phyloP scores from a whole-genome alignment of 2,113 vertebrate genomes.

The Myrmecobius fasciatus region DNA sequence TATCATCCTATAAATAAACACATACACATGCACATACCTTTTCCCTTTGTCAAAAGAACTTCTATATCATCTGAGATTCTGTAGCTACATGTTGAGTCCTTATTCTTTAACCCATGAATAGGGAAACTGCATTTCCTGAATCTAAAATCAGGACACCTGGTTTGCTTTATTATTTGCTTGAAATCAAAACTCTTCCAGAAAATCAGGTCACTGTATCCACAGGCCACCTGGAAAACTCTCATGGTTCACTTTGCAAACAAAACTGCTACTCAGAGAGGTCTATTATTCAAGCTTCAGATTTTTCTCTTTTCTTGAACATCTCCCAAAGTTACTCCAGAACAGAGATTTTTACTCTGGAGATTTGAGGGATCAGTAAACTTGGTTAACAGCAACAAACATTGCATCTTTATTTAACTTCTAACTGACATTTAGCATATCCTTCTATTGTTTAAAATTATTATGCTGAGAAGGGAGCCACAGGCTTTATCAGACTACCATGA shows the following conservation, averaged over 20 bases:
- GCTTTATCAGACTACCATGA: not conserved
- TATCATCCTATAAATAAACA: not conserved
- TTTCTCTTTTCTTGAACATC: not conserved
- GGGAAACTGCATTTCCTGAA: not conserved
- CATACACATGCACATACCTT: not conserved
- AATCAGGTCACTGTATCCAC: not conserved
- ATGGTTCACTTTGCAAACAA: not conserved
- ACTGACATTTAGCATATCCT: not conserved
- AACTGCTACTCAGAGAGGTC: not conserved
- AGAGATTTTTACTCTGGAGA: not conserved
- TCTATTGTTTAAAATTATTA: not conserved
- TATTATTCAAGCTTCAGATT: not conserved
- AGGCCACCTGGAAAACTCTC: not conserved
- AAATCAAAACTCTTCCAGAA: not conserved
- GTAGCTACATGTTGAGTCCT: not conserved
- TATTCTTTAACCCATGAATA: not conserved
- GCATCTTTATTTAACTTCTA: not conserved
- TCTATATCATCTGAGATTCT: not conserved
- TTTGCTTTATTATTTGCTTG: slow-evolving; percentile 1
- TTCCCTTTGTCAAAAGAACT: not conserved
- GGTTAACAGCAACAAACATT: not conserved
- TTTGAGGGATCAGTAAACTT: not conserved
- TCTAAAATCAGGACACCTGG: not conserved
- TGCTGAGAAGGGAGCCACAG: not conserved
- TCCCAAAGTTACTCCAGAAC: not conserved